Conservation (phyloP, 1,140 invertebrate species). For the Heliconius hewitsoni region DNA sequence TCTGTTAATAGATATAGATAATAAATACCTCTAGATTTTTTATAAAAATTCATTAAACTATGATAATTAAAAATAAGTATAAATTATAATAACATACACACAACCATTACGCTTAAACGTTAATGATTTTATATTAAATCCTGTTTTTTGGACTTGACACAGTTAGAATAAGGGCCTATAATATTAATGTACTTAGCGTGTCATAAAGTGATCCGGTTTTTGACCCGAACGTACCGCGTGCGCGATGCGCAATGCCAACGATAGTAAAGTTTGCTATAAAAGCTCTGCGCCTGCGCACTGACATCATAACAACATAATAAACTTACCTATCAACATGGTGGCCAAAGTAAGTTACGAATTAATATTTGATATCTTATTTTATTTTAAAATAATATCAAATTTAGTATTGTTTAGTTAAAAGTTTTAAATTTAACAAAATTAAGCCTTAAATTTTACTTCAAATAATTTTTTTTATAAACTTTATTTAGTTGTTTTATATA, state of each 20-base stretch:
- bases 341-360: conserved; percentile 55
- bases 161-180: conserved; percentile 26
- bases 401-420: too few relatives aligned
- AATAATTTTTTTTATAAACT: too few relatives aligned
- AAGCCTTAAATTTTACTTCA: too few relatives aligned
- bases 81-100: conserved; percentile 1
- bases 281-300: conserved; percentile 41
- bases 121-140: neutral
- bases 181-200: conserved; percentile 13
- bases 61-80: neutral
- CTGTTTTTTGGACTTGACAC: conserved; percentile 32
- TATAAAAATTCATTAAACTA: too few relatives aligned
- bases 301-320: conserved; percentile 54
- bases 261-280: conserved; percentile 53
- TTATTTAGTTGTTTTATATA: too few relatives aligned
- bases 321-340: conserved; percentile 59
- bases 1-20: too few relatives aligned
- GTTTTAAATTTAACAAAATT: too few relatives aligned
- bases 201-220: conserved; percentile 53
- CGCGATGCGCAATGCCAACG: conserved; percentile 36
- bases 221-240: conserved; percentile 38
- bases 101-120: neutral
- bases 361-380: neutral
- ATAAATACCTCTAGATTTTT: too few relatives aligned
- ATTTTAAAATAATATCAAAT: neutral